Base-by-base conservation (phyloP, 2,797 vertebrate species). In the Acanthiza pusilla region DNA sequence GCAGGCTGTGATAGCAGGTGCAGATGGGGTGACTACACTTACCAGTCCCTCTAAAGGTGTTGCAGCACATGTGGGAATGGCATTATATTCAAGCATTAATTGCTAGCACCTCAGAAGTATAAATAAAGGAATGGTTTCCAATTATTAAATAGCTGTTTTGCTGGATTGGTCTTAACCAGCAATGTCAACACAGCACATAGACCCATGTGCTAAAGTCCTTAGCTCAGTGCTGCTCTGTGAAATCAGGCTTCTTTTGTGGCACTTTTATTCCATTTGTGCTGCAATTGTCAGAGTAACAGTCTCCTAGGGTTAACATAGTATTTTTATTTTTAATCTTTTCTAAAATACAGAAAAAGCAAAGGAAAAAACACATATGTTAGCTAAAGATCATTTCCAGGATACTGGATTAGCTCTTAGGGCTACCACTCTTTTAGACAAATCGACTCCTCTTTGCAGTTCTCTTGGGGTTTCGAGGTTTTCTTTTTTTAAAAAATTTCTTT, bases 181-280 rank as follows among this genome's bases (percentile, higher is more conserved):
- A 57, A 13, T 7, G 32, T 7, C 2, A 7, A 11, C 38, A 50
- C 60, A 91, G 47, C 38, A 34, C 32, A 7, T 30, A 13, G 58
- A 30, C 29, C 34, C 34, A 0, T 2, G 29, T 40, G 38, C 50
- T 55, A 0, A 0, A 45, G 29, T 34, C 38, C 68, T 62, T 38
- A 54, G 38, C 26, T 63, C 1, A 1, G 42, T 26, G 47, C 18
- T 77, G 55, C 55, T 54, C 42, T 34, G 30, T 50, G 40, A 66
- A 50, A 57, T 20, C 12, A 1, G n/a, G 10, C 8, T 13, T 42
- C 27, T 67, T 75, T 71, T 14, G 10, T 40, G 34, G 16, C 26
- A 22, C 7, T 61, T 68, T 53, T 40, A 65, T 73, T 62, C 42
- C 10, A 18, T 36, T 76, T 72, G 26, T 61, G 26, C 51, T 73